phyloP scores from a whole-genome alignment of 2,113 vertebrate genomes.

The Callipepla squamata region DNA sequence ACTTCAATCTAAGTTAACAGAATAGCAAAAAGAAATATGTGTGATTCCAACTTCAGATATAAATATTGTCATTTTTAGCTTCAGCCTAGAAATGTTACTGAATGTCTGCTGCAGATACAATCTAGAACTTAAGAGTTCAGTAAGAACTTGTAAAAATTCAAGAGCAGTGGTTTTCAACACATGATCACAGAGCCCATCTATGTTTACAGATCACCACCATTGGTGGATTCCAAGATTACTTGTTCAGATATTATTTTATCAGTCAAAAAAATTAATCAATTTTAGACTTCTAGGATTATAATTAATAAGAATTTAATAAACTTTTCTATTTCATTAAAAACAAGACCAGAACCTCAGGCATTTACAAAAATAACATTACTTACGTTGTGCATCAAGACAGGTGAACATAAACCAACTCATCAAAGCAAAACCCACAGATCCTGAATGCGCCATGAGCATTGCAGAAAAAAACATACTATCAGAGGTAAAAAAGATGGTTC shows the following conservation, averaged over 20 bases:
- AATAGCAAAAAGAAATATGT: not conserved
- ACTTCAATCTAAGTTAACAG: not conserved
- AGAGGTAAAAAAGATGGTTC: not conserved
- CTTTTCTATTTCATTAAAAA: not conserved
- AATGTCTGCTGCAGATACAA: not conserved
- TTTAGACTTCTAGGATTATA: not conserved
- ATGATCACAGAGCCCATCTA: not conserved
- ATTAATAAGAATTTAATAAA: not conserved
- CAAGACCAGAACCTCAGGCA: not conserved
- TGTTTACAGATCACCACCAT: not conserved
- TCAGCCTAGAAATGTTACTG: not conserved
- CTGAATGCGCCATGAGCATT: not conserved
- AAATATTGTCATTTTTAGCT: not conserved
- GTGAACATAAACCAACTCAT: not conserved
- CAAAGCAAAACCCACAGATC: not conserved
- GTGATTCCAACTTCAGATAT: not conserved
- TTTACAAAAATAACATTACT: not conserved
- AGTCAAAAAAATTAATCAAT: not conserved
- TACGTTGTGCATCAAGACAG: constrained; percentile 26
- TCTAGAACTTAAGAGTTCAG: not conserved
- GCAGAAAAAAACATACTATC: not conserved
- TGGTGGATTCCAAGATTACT: not conserved
- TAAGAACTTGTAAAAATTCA: not conserved
- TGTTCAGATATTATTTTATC: not conserved
- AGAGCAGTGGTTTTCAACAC: not conserved